Percentiles rank a stretch among this genome's conserved stretches.
These are phyloP conservation scores for Palloptera scutellata DNA, from an alignment of 2,888 invertebrate genomes.

Conservation along the genomic window DNA sequence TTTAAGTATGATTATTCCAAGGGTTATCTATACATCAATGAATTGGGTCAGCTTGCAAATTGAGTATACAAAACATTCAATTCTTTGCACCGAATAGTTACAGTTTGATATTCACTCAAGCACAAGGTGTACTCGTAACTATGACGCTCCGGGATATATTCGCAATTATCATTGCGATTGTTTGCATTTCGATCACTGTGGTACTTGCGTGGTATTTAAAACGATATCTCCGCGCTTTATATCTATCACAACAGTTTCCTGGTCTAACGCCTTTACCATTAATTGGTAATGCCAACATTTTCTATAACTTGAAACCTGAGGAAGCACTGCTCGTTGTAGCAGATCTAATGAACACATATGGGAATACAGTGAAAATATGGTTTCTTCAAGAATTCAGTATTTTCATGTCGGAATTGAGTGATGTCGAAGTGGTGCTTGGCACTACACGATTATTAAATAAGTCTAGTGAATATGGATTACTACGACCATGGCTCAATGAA, in stretches of 20 bases:
- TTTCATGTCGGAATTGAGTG: slow-evolving; percentile 44
- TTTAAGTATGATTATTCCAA: no score
- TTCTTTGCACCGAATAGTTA: no score
- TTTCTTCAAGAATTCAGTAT: slow-evolving; percentile 42
- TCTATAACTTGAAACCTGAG: slow-evolving; percentile 55
- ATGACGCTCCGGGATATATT: not conserved
- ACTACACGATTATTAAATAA: slow-evolving; percentile 39
- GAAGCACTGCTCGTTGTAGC: slow-evolving; percentile 33
- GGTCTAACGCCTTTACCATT: slow-evolving; percentile 64
- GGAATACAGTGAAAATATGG: slow-evolving; percentile 43
- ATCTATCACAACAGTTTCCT: slow-evolving; percentile 38
- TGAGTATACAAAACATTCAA: no score
- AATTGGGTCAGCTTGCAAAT: no score
- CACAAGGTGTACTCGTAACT: no score
- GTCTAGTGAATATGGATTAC: slow-evolving; percentile 42
- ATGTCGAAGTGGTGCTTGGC: slow-evolving; percentile 42
- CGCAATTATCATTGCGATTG: not conserved
- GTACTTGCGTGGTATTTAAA: not conserved
- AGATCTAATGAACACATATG: slow-evolving; percentile 31
- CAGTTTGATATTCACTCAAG: no score
- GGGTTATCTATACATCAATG: no score
- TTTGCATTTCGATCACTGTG: not conserved
- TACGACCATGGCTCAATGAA: slow-evolving; percentile 48
- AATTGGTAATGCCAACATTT: slow-evolving; percentile 65
- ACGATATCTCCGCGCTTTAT: slow-evolving; percentile 32